Evolutionary conservation across 2,113 vertebrate species (phyloP).

Genomic region (Hippocampus abdominalis): DNA sequence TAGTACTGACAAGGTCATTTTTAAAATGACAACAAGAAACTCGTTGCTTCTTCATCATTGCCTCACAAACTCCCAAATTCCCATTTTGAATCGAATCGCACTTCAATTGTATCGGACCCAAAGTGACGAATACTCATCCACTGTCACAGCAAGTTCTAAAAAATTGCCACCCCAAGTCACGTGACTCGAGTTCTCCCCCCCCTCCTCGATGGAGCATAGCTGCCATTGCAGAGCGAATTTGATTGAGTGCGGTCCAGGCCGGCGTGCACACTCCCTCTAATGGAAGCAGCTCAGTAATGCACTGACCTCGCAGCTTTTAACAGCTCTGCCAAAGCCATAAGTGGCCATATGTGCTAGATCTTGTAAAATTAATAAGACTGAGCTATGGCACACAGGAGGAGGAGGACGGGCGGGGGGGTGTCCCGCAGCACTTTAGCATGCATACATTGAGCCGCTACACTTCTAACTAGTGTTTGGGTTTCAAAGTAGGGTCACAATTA

Average conservation of each 20-base stretch:
- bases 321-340: conserved; percentile 63
- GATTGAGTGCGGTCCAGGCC: conserved; percentile 67
- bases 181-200: not conserved
- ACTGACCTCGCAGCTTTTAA: conserved; percentile 71
- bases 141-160: not conserved
- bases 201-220: conserved; percentile 52
- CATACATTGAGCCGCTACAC: conserved; percentile 30
- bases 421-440: conserved; percentile 41
- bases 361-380: conserved; percentile 73
- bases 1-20: no score
- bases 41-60: no score
- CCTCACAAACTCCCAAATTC: no score
- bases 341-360: conserved; percentile 67
- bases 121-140: no score
- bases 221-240: conserved; percentile 44
- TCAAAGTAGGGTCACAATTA: no score
- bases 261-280: conserved; percentile 68
- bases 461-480: not conserved
- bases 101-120: not conserved
- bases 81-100: no score
- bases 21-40: no score
- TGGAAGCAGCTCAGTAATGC: conserved; percentile 71
- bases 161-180: not conserved
- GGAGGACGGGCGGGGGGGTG: conserved; percentile 13
- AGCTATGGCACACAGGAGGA: conserved; percentile 17